Evolutionary conservation across 2,888 invertebrate species (phyloP), one percentile per base, ranked within the genome.

Genomic region (Cephus sareptanus): DNA sequence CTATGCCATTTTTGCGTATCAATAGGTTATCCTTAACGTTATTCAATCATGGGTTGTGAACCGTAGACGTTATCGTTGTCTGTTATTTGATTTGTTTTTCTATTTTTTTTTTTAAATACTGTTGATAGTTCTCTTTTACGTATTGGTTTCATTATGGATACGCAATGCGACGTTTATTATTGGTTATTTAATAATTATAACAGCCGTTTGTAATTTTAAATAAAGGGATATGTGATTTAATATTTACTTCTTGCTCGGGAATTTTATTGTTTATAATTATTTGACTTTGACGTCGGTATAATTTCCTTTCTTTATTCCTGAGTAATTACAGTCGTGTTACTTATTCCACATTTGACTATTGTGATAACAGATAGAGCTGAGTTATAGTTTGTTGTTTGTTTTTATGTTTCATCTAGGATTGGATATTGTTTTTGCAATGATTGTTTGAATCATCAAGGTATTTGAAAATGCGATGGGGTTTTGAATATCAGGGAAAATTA

Each of bases 41-140:
- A 83, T 80, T 81, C 84, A 84, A 83, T 79, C 81, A 79, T 84
- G 86, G 86, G 86, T 87, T 87, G 87, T 87, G 87, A 87, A 84
- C 80, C 82, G 84, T 79, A 84, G 79, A 85, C 81, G 80, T 84
- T 86, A 85, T 80, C 80, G 82, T 80, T 82, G 82, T 83, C 79
- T 80, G 81, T 84, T 84, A 80, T 78, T 78, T 80, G 79, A 82
- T 78, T 77, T 56, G 56, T 56, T 56, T 40, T 40, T 40, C 40
- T 40, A 33, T 40, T 23, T 40, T 35, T 35, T 78, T 79, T 82
- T 81, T 79, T 77, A 68, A 81, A 81, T 78, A 71, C 84, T 83
- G 83, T 84, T 85, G 75, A 82, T 82, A 84, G 83, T 86, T 84
- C 78, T 77, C 82, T 83, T 76, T 79, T 81, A 84, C 56, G 56